Conservation (phyloP, 2,888 invertebrate species). For the Ceriagrion tenellum region DNA sequence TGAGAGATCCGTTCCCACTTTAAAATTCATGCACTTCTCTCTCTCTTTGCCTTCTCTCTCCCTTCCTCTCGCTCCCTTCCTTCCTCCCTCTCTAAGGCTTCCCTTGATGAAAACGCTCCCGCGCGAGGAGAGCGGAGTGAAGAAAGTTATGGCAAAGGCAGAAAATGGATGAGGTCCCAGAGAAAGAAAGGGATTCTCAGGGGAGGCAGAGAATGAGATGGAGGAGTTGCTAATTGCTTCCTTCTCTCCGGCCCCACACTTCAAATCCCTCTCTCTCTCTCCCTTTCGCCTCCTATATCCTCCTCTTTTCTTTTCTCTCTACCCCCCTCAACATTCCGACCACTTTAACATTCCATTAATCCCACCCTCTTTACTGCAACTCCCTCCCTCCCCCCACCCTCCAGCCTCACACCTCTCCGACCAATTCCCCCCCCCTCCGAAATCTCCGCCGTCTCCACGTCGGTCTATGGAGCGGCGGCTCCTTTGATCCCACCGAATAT, state of each 20-base stretch:
- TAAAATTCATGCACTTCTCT: background rate
- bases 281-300: background rate
- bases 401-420: no score
- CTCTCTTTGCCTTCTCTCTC: no score
- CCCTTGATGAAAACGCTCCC: background rate
- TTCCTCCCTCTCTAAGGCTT: background rate
- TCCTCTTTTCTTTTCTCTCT: background rate
- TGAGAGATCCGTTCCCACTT: background rate
- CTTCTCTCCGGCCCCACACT: background rate
- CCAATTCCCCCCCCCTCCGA: background rate
- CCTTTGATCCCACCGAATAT: slow-evolving; percentile 45
- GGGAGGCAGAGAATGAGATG: background rate
- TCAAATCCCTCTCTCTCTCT: background rate
- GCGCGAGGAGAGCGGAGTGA: background rate
- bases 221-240: slow-evolving; percentile 62
- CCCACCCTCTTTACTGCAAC: slow-evolving; percentile 19
- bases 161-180: background rate
- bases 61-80: background rate
- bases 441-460: background rate
- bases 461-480: background rate
- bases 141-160: background rate
- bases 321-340: background rate
- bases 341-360: slow-evolving; percentile 24
- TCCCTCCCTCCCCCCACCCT: background rate
- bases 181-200: background rate